Evolutionary conservation across 2,797 vertebrate genomes (phyloP).

Genomic region (Pangasius macronema): DNA sequence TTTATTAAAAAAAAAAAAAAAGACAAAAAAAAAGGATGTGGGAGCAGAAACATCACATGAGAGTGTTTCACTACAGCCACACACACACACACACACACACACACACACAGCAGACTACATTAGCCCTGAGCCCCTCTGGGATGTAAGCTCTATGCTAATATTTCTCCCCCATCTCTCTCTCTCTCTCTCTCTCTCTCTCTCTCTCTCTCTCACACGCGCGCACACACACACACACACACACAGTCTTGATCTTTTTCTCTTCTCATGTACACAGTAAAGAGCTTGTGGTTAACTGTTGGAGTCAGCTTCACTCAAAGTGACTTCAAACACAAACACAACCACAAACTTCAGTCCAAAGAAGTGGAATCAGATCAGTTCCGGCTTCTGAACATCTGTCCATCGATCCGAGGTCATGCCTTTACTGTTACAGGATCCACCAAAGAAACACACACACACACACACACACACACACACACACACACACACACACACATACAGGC

Average conservation of each 20-base stretch:
- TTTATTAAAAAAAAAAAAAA: neutral
- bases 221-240: neutral
- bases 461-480: constrained; percentile 13
- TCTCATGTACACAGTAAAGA: constrained; percentile 17
- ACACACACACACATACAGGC: neutral
- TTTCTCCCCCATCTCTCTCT: constrained; percentile 35
- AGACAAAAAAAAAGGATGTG: neutral
- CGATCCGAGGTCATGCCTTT: neutral
- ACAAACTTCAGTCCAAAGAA: constrained; percentile 9
- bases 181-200: constrained; percentile 27
- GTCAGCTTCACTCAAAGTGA: neutral
- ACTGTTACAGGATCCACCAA: neutral
- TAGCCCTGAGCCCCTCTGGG: constrained; percentile 29
- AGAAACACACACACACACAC: constrained; percentile 7
- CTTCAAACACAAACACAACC: neutral
- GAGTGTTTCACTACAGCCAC: neutral
- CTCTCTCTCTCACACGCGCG: neutral
- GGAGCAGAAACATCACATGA: neutral
- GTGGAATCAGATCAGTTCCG: neutral
- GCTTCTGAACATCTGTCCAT: constrained; percentile 5
- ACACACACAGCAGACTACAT: constrained; percentile 18
- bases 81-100: neutral
- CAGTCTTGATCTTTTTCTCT: constrained; percentile 5
- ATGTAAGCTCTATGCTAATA: constrained; percentile 2
- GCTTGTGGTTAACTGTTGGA: neutral